These are phyloP conservation scores for Enteromius anoplus DNA, from an alignment of 2,797 vertebrate species.

Conservation along the genomic window DNA sequence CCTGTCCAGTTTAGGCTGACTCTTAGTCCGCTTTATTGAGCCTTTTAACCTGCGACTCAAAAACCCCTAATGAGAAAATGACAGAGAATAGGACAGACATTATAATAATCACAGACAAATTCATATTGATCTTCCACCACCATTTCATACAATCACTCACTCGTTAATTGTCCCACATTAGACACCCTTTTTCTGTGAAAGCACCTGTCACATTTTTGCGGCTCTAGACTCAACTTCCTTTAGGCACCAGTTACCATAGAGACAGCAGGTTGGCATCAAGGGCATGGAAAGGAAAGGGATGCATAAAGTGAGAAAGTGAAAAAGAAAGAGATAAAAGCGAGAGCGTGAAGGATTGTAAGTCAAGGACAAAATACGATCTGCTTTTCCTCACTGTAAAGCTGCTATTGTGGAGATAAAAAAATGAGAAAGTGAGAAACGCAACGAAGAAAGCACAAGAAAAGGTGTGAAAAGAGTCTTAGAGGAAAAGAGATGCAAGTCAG, in stretches of 20 bases:
- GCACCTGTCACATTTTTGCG: conserved; percentile 73
- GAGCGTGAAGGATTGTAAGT: neutral
- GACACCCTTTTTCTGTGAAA: conserved; percentile 54
- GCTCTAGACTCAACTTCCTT: conserved; percentile 80
- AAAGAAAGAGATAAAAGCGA: neutral
- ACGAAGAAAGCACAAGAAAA: neutral
- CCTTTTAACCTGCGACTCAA: conserved; percentile 96
- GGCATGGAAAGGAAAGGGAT: conserved; percentile 40
- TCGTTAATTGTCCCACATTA: conserved; percentile 26
- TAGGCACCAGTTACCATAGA: conserved; percentile 89
- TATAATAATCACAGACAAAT: conserved; percentile 14
- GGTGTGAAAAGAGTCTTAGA: neutral
- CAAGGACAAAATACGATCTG: conserved; percentile 8
- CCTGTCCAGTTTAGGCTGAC: conserved; percentile 96
- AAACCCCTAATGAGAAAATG: conserved; percentile 83
- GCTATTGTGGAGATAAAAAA: neutral
- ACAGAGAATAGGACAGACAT: conserved; percentile 36
- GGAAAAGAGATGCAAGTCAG: neutral
- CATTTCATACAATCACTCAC: conserved; percentile 28
- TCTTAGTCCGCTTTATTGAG: conserved; percentile 98
- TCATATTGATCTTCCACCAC: conserved; percentile 23
- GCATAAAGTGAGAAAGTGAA: conserved; percentile 29
- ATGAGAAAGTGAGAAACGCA: conserved; percentile 1
- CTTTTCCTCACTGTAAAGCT: neutral
- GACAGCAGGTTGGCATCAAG: conserved; percentile 84